Evolutionary conservation across 2,888 invertebrate genomes (phyloP).

Genomic region (Drosophila histrio): DNA sequence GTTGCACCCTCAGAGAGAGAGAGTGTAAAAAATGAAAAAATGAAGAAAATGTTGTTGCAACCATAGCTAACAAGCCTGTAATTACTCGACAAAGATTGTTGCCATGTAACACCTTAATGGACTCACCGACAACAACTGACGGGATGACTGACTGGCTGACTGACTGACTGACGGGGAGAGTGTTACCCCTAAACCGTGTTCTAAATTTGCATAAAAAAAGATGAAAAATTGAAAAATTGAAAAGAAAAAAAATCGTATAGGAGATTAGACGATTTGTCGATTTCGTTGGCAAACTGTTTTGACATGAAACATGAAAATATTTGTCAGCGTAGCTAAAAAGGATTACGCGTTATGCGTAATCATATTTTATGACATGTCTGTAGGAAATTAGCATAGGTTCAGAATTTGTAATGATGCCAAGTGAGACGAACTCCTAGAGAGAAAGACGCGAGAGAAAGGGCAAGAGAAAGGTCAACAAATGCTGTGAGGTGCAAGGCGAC

Average conservation of each 20-base stretch:
- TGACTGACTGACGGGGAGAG: slow-evolving; percentile 15
- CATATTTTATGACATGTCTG: slow-evolving; percentile 49
- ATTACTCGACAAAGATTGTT: slow-evolving; percentile 78
- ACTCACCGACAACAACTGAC: slow-evolving; percentile 31
- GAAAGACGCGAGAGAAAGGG: neutral
- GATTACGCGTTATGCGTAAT: slow-evolving; percentile 58
- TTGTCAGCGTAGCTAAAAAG: slow-evolving; percentile 60
- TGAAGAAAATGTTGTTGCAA: slow-evolving; percentile 59
- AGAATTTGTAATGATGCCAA: neutral
- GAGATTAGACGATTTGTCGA: slow-evolving; percentile 6
- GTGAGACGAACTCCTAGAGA: neutral
- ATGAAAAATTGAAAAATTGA: slow-evolving; percentile 31
- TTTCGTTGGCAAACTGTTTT: slow-evolving; percentile 49
- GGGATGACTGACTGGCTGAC: slow-evolving; percentile 6
- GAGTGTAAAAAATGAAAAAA: neutral
- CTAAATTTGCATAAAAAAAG: slow-evolving; percentile 71
- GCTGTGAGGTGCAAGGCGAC: slow-evolving; percentile 1
- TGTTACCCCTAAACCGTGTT: slow-evolving; percentile 48
- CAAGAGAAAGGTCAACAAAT: neutral
- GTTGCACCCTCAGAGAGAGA: slow-evolving; percentile 47
- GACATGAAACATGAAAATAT: slow-evolving; percentile 74
- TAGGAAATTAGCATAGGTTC: slow-evolving; percentile 62
- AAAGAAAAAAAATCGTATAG: slow-evolving; percentile 19
- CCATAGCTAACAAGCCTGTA: slow-evolving; percentile 82
- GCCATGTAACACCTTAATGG: slow-evolving; percentile 74